Evolutionary conservation across 2,113 vertebrate genomes (phyloP).

Genomic region (Bolborhynchus lineola): DNA sequence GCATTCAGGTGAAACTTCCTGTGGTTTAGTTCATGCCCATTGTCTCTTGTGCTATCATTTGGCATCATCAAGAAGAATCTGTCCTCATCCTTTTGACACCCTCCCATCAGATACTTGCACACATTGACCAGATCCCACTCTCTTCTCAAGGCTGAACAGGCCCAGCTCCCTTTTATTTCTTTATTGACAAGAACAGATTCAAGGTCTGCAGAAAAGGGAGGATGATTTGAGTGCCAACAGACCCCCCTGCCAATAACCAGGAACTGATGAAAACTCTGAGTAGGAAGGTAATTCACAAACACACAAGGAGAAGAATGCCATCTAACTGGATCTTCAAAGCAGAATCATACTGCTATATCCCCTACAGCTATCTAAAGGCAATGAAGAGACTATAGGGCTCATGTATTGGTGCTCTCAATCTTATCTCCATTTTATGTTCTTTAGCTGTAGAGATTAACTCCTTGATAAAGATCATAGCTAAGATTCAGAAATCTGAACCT

Average conservation of each 20-base stretch:
- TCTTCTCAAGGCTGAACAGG: background rate
- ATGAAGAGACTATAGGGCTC: background rate
- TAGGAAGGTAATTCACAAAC: background rate
- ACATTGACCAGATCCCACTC: background rate
- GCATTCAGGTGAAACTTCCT: background rate
- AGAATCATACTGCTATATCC: background rate
- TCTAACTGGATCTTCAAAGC: conserved; percentile 50
- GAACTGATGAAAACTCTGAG: background rate
- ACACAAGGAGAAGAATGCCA: conserved; percentile 11
- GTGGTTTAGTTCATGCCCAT: background rate
- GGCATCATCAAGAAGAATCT: background rate
- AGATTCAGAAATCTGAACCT: conserved; percentile 3
- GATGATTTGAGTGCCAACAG: background rate
- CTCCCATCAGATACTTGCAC: background rate
- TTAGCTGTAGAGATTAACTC: conserved; percentile 13
- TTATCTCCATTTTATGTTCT: background rate
- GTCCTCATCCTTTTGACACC: background rate
- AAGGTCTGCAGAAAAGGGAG: background rate
- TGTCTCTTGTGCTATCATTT: background rate
- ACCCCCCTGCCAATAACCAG: background rate
- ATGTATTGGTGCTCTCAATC: too few relatives aligned
- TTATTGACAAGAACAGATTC: background rate
- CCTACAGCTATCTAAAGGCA: background rate
- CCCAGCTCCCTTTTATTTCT: background rate
- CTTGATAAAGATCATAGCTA: conserved; percentile 1